Evolutionary conservation across 1,140 invertebrate genomes (phyloP).

Genomic region (Orchesella cincta): DNA sequence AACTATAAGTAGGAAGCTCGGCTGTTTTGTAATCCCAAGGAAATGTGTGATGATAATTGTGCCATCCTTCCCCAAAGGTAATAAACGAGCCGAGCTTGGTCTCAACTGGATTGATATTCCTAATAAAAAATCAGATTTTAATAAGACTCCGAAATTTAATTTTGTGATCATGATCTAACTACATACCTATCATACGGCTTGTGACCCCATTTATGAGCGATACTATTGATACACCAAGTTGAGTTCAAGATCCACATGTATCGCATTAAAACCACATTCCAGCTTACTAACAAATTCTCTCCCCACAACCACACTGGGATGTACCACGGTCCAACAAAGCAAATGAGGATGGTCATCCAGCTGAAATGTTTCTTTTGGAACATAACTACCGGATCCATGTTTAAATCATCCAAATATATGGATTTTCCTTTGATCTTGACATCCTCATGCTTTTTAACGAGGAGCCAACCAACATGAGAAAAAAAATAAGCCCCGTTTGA

Average conservation of each 20-base stretch:
- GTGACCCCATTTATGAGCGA: conserved; percentile 68
- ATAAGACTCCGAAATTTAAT: not conserved
- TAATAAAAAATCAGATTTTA: not conserved
- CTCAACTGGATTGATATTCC: not conserved
- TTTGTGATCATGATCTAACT: not conserved
- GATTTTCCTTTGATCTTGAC: conserved; percentile 75
- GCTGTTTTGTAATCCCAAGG: conserved; percentile 90
- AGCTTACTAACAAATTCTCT: too few relatives aligned
- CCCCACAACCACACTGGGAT: conserved; percentile 82
- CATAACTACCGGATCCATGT: conserved; percentile 76
- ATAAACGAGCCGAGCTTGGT: not conserved
- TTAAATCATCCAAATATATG: conserved; percentile 84
- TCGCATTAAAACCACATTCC: conserved; percentile 76
- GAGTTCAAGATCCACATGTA: conserved; percentile 71
- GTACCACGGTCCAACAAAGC: conserved; percentile 72
- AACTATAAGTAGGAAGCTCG: conserved; percentile 74
- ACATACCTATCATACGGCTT: conserved; percentile 68
- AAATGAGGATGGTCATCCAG: conserved; percentile 74
- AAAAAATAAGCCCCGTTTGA: conserved; percentile 91
- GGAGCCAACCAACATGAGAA: conserved; percentile 91
- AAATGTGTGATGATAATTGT: conserved; percentile 60
- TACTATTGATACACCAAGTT: conserved; percentile 72
- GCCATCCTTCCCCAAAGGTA: conserved; percentile 10
- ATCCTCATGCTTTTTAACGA: conserved; percentile 87
- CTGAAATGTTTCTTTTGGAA: conserved; percentile 80